Evolutionary conservation across 2,888 invertebrate genomes (phyloP), one percentile per base, ranked within the genome.

Genomic region (Metacarcinus magister): DNA sequence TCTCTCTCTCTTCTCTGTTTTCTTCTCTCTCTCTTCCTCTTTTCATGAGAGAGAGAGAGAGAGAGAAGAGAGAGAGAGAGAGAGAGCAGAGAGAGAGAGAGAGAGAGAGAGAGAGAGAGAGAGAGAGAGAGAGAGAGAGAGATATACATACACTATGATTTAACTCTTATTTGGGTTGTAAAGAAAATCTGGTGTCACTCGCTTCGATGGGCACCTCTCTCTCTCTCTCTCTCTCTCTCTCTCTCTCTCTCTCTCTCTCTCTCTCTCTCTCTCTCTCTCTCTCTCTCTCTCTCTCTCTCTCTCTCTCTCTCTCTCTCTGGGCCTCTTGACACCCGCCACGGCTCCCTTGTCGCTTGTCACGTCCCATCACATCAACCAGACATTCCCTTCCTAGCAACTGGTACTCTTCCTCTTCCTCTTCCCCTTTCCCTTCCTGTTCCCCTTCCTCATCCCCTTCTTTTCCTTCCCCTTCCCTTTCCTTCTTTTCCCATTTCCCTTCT

Each of bases 201-300:
- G n/a, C 5, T 67, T 67, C 1, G n/a, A 67, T 54, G 54, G 54
- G 5, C 7, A 54, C 13, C n/a, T n/a, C n/a, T n/a, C n/a, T n/a
- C n/a, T n/a, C n/a, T n/a, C n/a, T n/a, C n/a, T n/a, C n/a, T n/a
- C 67, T 67, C 67, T 67, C 67, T 67, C 67, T 67, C 67, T 67
- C 67, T 67, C 67, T 67, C 67, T 67, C 67, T 67, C 67, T 67
- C 67, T 67, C 67, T 67, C 67, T 67, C 67, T 67, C 67, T 67
- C 67, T 67, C 67, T 67, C 67, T 67, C 67, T 67, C 67, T 67
- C 67, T 67, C 67, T 67, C 67, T 67, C 67, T 67, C n/a, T 67
- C n/a, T 67, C n/a, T 67, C n/a, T 67, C n/a, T 67, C n/a, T 67
- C n/a, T 67, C n/a, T 67, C n/a, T 67, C 67, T 67, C 13, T 67